Evolutionary conservation across 1,140 invertebrate species (phyloP).

Genomic region (Eurosta solidaginis): DNA sequence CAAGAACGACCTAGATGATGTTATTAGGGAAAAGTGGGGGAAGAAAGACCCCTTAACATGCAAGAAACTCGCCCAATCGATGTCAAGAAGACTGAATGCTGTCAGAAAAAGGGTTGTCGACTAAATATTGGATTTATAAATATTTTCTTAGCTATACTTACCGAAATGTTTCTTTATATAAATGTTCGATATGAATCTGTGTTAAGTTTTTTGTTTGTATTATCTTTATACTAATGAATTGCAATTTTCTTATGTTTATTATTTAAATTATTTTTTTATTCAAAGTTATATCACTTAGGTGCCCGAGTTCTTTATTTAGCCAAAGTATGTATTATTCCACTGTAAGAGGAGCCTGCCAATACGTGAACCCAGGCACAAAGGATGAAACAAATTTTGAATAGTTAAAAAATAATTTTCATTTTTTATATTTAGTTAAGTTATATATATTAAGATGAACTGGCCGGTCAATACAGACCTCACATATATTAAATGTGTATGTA

Average conservation of each 20-base stretch:
- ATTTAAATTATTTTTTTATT: too few species aligned
- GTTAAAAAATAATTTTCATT: too few species aligned
- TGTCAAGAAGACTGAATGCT: neutral
- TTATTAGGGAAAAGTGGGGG: neutral
- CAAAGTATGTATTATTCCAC: too few species aligned
- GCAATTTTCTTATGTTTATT: neutral
- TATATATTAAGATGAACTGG: too few species aligned
- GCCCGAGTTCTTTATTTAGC: too few species aligned
- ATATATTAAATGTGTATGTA: too few species aligned
- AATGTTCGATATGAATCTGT: neutral
- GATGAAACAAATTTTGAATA: too few species aligned
- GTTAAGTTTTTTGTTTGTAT: neutral
- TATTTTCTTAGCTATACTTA: neutral
- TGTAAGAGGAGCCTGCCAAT: too few species aligned
- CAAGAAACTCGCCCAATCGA: neutral
- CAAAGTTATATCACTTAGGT: too few species aligned
- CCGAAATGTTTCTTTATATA: neutral
- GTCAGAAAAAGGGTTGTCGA: neutral
- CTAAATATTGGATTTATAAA: neutral
- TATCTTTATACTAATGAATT: neutral
- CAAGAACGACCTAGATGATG: neutral
- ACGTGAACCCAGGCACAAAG: too few species aligned
- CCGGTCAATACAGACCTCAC: too few species aligned
- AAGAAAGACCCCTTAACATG: neutral
- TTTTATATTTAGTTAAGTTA: too few species aligned